A percentile compares a stretch with the other conserved stretches of the same genome.
Conservation (phyloP, 2,113 vertebrate genomes). For the Eonycteris spelaea region DNA sequence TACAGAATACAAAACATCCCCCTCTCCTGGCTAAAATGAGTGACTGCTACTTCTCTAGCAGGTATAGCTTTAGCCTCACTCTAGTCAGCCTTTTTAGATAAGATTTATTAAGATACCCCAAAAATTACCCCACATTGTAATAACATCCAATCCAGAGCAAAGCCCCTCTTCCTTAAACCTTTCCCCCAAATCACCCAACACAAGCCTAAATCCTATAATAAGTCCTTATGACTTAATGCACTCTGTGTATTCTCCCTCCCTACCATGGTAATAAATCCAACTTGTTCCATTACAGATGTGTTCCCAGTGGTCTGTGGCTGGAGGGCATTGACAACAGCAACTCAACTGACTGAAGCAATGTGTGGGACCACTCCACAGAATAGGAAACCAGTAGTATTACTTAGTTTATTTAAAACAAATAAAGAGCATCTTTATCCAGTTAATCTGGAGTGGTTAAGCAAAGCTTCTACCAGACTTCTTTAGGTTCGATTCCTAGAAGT, state of each 20-base stretch:
- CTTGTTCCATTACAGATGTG: neutral
- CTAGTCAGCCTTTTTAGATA: neutral
- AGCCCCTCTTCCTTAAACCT: neutral
- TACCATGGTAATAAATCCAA: neutral
- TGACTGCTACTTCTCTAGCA: neutral
- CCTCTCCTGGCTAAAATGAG: conserved; percentile 31
- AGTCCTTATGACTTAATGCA: neutral
- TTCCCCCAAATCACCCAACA: neutral
- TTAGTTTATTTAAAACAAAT: neutral
- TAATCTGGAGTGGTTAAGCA: neutral
- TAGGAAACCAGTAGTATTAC: neutral
- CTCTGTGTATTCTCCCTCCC: neutral
- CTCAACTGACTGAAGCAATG: neutral
- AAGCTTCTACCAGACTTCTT: neutral
- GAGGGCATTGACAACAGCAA: neutral
- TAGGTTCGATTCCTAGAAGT: neutral
- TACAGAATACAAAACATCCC: conserved; percentile 43
- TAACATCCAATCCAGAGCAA: neutral
- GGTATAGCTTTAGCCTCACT: neutral
- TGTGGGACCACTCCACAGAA: neutral
- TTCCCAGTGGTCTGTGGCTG: neutral
- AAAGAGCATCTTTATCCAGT: neutral
- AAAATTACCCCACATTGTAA: neutral
- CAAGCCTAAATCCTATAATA: neutral
- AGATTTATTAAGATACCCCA: neutral